A percentile compares a stretch with the other conserved stretches of the same genome.
These are phyloP conservation scores for Artibeus jamaicensis DNA, from an alignment of 2,797 vertebrate genomes.

Conservation along the genomic window DNA sequence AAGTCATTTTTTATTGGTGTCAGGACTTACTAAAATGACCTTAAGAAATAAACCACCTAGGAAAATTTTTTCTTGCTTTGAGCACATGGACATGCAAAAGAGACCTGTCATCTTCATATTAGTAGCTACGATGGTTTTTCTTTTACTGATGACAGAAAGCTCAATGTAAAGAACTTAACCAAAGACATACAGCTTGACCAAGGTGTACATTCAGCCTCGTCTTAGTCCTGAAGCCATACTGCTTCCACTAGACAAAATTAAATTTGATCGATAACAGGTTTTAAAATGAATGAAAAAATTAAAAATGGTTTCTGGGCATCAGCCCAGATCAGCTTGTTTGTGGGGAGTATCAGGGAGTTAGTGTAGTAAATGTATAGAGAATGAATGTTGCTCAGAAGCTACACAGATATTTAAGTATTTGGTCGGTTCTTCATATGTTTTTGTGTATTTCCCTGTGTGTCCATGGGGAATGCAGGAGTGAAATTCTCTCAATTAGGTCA, in stretches of 20 bases:
- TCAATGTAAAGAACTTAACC: neutral
- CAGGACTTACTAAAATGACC: neutral
- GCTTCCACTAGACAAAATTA: neutral
- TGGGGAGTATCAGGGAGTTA: neutral
- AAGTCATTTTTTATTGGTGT: neutral
- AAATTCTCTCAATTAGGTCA: slow-evolving; percentile 57
- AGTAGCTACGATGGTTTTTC: neutral
- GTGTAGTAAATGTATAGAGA: neutral
- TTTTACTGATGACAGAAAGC: neutral
- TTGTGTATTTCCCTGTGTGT: neutral
- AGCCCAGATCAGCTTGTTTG: neutral
- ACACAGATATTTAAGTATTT: neutral
- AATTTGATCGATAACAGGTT: neutral
- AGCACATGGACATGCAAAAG: neutral
- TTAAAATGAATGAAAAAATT: neutral
- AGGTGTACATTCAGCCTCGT: neutral
- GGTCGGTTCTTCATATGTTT: neutral
- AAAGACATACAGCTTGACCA: neutral
- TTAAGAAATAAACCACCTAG: neutral
- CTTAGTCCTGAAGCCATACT: neutral
- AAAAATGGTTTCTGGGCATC: neutral
- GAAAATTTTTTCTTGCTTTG: neutral
- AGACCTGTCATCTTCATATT: neutral
- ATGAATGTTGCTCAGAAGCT: neutral
- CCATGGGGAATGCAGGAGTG: neutral